Evolutionary conservation across 2,113 vertebrate species (phyloP).

Genomic region (Pica pica): DNA sequence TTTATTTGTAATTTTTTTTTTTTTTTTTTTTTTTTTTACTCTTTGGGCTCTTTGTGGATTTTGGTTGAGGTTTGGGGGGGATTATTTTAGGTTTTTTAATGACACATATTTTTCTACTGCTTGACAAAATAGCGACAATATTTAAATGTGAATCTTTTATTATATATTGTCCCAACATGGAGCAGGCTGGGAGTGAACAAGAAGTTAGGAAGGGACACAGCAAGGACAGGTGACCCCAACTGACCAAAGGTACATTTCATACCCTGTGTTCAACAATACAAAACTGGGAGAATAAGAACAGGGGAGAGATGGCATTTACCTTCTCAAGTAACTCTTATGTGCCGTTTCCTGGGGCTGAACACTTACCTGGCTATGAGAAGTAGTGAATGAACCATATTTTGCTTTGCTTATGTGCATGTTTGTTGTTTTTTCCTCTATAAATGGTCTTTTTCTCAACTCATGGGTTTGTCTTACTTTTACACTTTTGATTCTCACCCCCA

Average conservation of each 20-base stretch:
- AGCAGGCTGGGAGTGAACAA: not conserved
- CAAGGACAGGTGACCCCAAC: not conserved
- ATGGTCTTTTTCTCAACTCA: not conserved
- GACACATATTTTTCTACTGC: not conserved
- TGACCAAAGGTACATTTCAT: not conserved
- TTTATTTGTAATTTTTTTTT: not conserved
- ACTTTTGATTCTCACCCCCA: not conserved
- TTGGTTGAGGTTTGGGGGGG: not conserved
- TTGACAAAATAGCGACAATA: not conserved
- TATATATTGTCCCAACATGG: not conserved
- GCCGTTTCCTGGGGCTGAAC: not conserved
- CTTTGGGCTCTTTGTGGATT: accelerated
- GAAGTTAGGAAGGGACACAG: not conserved
- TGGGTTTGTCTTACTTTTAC: not conserved
- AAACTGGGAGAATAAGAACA: not conserved
- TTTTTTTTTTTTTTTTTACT: not conserved
- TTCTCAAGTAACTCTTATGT: not conserved
- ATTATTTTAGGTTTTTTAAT: not conserved
- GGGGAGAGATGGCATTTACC: not conserved
- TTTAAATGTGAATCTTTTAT: not conserved
- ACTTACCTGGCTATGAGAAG: not conserved
- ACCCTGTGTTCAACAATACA: not conserved
- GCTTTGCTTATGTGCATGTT: accelerated
- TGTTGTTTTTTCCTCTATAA: not conserved
- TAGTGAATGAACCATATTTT: not conserved